Evolutionary conservation across 2,797 vertebrate species (phyloP).

Genomic region (Odontamblyopus lacepedii): DNA sequence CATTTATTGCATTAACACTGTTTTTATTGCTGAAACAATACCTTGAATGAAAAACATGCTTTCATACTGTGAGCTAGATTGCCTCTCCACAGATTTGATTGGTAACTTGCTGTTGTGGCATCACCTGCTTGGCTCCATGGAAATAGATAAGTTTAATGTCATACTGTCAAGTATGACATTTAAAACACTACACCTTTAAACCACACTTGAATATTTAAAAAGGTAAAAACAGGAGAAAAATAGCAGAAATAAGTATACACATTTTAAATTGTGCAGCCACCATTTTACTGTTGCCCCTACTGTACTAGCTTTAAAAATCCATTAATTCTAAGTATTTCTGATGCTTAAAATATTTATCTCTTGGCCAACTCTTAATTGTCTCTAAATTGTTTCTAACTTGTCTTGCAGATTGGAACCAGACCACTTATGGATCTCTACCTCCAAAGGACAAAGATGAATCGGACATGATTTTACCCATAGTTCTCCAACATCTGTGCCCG

Average conservation of each 20-base stretch:
- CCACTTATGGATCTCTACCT: constrained; percentile 80
- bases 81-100: neutral
- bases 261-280: too few species aligned
- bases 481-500: constrained; percentile 94
- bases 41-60: neutral
- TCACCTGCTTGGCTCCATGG: neutral
- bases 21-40: neutral
- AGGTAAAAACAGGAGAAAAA: too few species aligned
- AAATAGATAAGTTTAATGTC: neutral
- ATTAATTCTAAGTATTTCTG: neutral
- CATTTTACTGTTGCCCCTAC: too few species aligned
- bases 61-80: neutral
- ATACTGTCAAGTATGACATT: too few species aligned
- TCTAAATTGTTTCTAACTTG: too few species aligned
- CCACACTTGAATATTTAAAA: neutral
- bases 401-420: constrained; percentile 91
- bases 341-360: neutral
- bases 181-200: neutral
- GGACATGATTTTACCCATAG: constrained; percentile 97
- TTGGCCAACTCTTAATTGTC: neutral
- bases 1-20: neutral
- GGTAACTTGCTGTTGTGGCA: neutral
- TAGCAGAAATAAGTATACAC: too few species aligned
- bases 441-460: constrained; percentile 86
- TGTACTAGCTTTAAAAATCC: neutral